Evolutionary conservation across 2,113 vertebrate species (phyloP).

Genomic region (Phrynosoma blainvillii): DNA sequence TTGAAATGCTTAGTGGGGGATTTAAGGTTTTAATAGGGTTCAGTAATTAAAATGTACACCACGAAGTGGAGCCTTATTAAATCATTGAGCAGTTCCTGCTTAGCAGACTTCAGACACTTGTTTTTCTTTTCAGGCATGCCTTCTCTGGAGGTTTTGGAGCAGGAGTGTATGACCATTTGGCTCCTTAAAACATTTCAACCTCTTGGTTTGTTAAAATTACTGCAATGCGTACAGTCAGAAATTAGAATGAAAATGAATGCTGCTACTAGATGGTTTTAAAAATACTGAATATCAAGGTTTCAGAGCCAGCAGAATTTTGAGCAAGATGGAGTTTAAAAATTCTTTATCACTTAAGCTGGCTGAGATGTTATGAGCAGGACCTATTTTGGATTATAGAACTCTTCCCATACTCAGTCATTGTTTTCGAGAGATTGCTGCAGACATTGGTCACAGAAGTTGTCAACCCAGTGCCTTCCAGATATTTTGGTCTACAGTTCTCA

Average conservation of each 20-base stretch:
- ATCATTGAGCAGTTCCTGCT: not conserved
- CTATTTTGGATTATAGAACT: not conserved
- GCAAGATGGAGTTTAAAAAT: not conserved
- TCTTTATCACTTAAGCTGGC: not conserved
- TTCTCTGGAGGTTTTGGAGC: not conserved
- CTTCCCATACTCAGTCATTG: not conserved
- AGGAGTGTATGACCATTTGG: not conserved
- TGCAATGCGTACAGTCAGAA: not conserved
- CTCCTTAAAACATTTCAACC: not conserved
- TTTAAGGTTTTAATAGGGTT: not conserved
- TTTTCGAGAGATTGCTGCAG: not conserved
- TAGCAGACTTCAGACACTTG: not conserved
- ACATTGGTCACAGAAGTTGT: not conserved
- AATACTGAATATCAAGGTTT: not conserved
- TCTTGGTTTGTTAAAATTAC: not conserved
- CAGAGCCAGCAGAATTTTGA: not conserved
- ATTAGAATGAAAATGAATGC: not conserved
- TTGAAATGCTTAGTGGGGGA: not conserved
- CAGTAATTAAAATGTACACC: not conserved
- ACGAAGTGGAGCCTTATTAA: not conserved
- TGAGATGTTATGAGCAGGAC: not conserved
- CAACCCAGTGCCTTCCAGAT: no score
- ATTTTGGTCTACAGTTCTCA: no score
- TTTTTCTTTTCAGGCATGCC: not conserved
- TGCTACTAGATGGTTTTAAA: not conserved